Evolutionary conservation across 2,888 invertebrate species (phyloP), one percentile per base, ranked within the genome.

Genomic region (Stomorhina lunata): DNA sequence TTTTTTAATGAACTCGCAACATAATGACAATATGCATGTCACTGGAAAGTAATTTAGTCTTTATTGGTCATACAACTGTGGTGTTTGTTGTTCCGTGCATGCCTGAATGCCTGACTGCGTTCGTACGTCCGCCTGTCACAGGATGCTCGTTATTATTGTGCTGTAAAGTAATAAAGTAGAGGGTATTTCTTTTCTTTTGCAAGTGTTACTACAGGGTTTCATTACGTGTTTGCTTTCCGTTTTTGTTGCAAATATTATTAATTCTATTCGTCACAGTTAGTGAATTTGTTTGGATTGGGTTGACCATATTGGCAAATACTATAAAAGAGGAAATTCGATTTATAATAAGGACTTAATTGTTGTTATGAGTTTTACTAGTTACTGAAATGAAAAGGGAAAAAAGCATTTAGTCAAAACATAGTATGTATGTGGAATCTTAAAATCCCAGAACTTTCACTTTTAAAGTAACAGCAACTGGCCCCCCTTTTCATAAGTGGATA

Each of bases 1-100:
- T 76, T 79, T 78, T n/a, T 76, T 82, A 82, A 82, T 82, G 82
- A 82, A 76, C 43, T 69, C 71, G 57, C 45, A 59, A 34, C 32
- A 80, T 68, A 63, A 80, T 66, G 66, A 10, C 72, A n/a, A n/a
- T n/a, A 34, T 65, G 65, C 25, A 43, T 72, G 59, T 6, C 68
- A 61, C 25, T 25, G 25, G 66, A 73, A 73, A 80, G 40, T 59
- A 48, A 59, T 59, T 79, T 66, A 34, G n/a, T 50, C 22, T 43
- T 25, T 57, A 50, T 73, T 73, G 72, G 66, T 66, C 79, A 79
- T 17, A 45, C 45, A 66, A 48, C 12, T 45, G 43, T 53, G 15
- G 65, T 59, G 15, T 48, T 9, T 69, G 48, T 63, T 9, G n/a
- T n/a, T 43, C 43, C 43, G n/a, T n/a, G n/a, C n/a, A n/a, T n/a